Percentiles rank a stretch among this genome's conserved stretches.
Conservation (phyloP, 2,888 invertebrate species). For the Acleris laterana region DNA sequence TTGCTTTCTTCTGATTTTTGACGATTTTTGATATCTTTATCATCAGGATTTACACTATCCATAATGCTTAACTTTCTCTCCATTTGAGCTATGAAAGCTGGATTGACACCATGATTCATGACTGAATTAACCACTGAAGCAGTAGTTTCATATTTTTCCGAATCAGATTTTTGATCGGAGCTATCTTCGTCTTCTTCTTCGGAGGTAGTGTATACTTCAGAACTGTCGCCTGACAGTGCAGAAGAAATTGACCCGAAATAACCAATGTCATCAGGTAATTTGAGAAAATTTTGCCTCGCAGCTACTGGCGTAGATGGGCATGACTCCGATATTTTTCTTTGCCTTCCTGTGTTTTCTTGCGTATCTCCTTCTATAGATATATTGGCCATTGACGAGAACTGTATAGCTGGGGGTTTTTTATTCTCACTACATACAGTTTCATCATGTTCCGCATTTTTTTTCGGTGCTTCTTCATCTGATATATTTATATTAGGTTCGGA, state of each 20-base stretch:
- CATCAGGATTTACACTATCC: slow-evolving; percentile 47
- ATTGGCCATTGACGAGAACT: slow-evolving; percentile 69
- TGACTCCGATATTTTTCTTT: slow-evolving; percentile 72
- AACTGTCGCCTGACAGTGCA: slow-evolving; percentile 74
- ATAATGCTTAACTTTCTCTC: slow-evolving; percentile 64
- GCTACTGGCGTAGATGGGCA: slow-evolving; percentile 74
- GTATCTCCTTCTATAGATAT: slow-evolving; percentile 55
- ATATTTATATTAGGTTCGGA: slow-evolving; percentile 66
- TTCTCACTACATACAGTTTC: slow-evolving; percentile 41
- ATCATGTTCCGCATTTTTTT: slow-evolving; percentile 41
- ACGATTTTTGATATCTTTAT: slow-evolving; percentile 20
- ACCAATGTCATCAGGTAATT: slow-evolving; percentile 64
- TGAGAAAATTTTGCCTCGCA: slow-evolving; percentile 68
- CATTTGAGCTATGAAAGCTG: slow-evolving; percentile 62
- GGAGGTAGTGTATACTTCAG: slow-evolving; percentile 72
- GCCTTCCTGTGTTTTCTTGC: slow-evolving; percentile 40
- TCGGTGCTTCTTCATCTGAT: slow-evolving; percentile 58
- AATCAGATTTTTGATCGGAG: slow-evolving; percentile 76
- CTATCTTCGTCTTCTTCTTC: slow-evolving; percentile 76
- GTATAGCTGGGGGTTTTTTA: slow-evolving; percentile 62
- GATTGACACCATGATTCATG: slow-evolving; percentile 64
- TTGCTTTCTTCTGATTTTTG: slow-evolving; percentile 1
- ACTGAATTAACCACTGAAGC: slow-evolving; percentile 85
- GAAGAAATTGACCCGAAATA: slow-evolving; percentile 76
- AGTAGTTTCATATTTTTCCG: slow-evolving; percentile 80